Evolutionary conservation across 2,113 vertebrate genomes (phyloP), one percentile per base, ranked within the genome.

Genomic region (Heterotis niloticus): DNA sequence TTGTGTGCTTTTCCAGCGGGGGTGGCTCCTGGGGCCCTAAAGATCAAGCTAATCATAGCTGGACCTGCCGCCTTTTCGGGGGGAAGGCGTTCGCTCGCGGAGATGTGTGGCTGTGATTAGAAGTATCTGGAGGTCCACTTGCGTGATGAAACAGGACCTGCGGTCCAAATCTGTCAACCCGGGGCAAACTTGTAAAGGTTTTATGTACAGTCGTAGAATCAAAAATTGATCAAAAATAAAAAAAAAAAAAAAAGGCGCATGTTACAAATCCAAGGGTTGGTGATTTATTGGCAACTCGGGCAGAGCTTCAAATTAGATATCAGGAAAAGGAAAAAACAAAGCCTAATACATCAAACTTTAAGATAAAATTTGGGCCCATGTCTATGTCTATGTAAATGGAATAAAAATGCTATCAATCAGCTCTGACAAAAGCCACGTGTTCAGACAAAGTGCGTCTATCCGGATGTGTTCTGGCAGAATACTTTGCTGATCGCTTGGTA

Each of bases 251-350:
- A 20, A 23, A 24, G 23, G 11, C 3, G 23, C 23, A 66, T 66
- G 64, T 23, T 12, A 66, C 23, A 66, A 24, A 23, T 18, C 64
- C 34, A 44, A 4, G 23, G 64, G 64, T 4, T 44, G n/a, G 23
- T 23, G n/a, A 24, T 66, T 24, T 66, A 10, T 23, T 18, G 34
- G 34, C 34, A 44, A 44, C 34, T 44, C 34, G 20, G 64, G 60
- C n/a, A 28, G 74, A 76, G 59, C 28, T 77, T 65, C 23, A 64
- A 65, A 77, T 44, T 44, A 44, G 34, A 44, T 77, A 77, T 77
- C 65, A 77, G 75, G 20, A 44, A 44, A 65, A 77, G 64, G n/a
- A 77, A 59, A 77, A 64, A 77, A 14, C 62, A 72, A 57, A 59
- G 17, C 44, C 64, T 64, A 29, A 44, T 23, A 65, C 28, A 51